Conservation (phyloP, 2,113 vertebrate species). For the Peromyscus polionotus region DNA sequence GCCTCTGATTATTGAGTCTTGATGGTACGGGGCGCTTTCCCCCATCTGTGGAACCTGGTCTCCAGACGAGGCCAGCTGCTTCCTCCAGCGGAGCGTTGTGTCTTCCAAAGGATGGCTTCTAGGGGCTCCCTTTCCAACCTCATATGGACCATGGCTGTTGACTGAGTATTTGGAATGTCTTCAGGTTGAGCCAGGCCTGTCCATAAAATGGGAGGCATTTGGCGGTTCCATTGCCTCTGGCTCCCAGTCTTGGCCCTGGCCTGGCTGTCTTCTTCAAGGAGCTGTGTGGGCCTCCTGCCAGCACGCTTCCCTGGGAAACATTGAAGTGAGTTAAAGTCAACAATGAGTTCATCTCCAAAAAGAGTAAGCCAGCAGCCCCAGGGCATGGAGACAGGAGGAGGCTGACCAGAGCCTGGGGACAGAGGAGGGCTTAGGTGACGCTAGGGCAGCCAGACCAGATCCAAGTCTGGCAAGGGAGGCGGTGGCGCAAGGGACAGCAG, state of each 20-base stretch:
- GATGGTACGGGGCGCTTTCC: conserved; percentile 35
- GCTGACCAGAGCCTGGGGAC: neutral
- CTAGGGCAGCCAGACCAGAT: conserved; percentile 48
- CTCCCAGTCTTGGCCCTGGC: conserved; percentile 77
- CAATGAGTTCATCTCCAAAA: conserved; percentile 84
- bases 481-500: conserved; percentile 43
- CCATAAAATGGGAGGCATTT: conserved; percentile 83
- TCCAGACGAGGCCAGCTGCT: conserved; percentile 24
- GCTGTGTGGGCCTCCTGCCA: conserved; percentile 78
- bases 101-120: conserved; percentile 59
- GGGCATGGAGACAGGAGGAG: conserved; percentile 57
- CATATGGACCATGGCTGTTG: conserved; percentile 71
- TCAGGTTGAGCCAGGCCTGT: conserved; percentile 74
- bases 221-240: conserved; percentile 80
- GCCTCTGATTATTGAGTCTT: conserved; percentile 75
- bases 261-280: conserved; percentile 82
- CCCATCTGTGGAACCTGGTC: conserved; percentile 56
- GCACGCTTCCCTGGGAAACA: conserved; percentile 83
- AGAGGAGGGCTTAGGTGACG: conserved; percentile 48
- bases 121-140: conserved; percentile 71
- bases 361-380: conserved; percentile 75
- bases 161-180: conserved; percentile 81
- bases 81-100: conserved; percentile 39
- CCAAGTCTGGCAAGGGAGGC: conserved; percentile 55
- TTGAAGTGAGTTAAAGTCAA: conserved; percentile 84